Evolutionary conservation across 1,140 invertebrate genomes (phyloP).

Genomic region (Teleopsis dalmanni): DNA sequence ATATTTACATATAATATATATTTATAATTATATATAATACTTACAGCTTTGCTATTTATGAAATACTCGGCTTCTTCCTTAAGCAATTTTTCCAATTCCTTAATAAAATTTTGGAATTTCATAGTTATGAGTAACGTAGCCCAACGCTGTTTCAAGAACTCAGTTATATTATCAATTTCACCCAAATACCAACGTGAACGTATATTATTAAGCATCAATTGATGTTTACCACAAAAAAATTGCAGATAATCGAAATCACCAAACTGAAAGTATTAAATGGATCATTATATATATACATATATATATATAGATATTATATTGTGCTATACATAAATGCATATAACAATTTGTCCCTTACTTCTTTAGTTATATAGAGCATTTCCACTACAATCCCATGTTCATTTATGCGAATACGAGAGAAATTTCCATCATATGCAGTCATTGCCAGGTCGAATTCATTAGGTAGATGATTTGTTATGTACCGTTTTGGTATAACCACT

Average conservation of each 20-base stretch:
- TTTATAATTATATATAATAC: too few relatives aligned
- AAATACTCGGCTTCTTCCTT: too few relatives aligned
- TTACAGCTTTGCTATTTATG: too few relatives aligned
- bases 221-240: conserved; percentile 29
- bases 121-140: conserved; percentile 29
- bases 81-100: too few relatives aligned
- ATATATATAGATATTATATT: background rate
- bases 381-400: conserved; percentile 25
- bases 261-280: background rate
- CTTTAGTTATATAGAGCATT: conserved; percentile 27
- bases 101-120: conserved; percentile 15
- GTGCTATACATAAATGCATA: background rate
- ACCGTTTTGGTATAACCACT: conserved; percentile 25
- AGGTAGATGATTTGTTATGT: conserved; percentile 11
- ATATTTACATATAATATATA: too few relatives aligned
- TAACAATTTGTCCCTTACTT: conserved; percentile 10
- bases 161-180: conserved; percentile 17
- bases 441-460: conserved; percentile 4
- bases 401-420: conserved; percentile 23
- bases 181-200: conserved; percentile 10
- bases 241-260: conserved; percentile 22
- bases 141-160: conserved; percentile 30
- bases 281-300: background rate
- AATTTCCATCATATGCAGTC: conserved; percentile 25
- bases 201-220: conserved; percentile 26